Evolutionary conservation across 2,888 invertebrate species (phyloP).

Genomic region (Nudaria mundana): DNA sequence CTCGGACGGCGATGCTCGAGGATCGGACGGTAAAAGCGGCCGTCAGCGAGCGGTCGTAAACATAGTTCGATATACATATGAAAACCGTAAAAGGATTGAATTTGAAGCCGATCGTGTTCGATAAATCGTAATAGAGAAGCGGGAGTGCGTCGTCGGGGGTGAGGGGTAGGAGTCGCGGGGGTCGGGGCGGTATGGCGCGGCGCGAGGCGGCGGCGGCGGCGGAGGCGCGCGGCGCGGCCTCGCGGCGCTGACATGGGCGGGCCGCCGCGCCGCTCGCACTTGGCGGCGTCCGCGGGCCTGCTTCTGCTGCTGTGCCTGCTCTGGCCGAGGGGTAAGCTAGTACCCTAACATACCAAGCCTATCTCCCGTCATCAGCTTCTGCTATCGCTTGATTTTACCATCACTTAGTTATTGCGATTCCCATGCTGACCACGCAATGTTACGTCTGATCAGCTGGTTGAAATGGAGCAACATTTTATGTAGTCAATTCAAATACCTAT

Average conservation of each 20-base stretch:
- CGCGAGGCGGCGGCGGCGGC: slow-evolving; percentile 62
- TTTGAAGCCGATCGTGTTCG: slow-evolving; percentile 66
- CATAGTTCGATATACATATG: slow-evolving; percentile 63
- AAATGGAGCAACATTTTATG: not conserved
- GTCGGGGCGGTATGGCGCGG: slow-evolving; percentile 63
- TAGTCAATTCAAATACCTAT: not conserved
- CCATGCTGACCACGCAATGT: too few species aligned
- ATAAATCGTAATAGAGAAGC: slow-evolving; percentile 64
- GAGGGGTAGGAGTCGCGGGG: slow-evolving; percentile 53
- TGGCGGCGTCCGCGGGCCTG: slow-evolving; percentile 79
- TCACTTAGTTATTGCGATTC: not conserved
- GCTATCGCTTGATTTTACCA: too few species aligned
- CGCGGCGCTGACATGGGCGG: slow-evolving; percentile 78
- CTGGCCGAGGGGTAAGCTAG: slow-evolving; percentile 70
- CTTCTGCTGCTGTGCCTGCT: slow-evolving; percentile 78
- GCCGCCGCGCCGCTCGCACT: slow-evolving; percentile 78
- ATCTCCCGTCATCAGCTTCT: not conserved
- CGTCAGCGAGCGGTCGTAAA: slow-evolving; percentile 73
- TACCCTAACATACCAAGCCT: not conserved
- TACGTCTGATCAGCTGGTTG: not conserved
- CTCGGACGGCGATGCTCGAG: slow-evolving; percentile 70
- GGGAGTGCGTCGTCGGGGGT: slow-evolving; percentile 60
- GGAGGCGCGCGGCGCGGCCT: slow-evolving; percentile 69
- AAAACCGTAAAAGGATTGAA: slow-evolving; percentile 66
- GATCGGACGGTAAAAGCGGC: slow-evolving; percentile 70